A percentile compares a stretch with the other conserved stretches of the same genome.
These are phyloP conservation scores for Drepanosiphum platanoidis DNA, from an alignment of 2,888 invertebrate species.

Conservation along the genomic window DNA sequence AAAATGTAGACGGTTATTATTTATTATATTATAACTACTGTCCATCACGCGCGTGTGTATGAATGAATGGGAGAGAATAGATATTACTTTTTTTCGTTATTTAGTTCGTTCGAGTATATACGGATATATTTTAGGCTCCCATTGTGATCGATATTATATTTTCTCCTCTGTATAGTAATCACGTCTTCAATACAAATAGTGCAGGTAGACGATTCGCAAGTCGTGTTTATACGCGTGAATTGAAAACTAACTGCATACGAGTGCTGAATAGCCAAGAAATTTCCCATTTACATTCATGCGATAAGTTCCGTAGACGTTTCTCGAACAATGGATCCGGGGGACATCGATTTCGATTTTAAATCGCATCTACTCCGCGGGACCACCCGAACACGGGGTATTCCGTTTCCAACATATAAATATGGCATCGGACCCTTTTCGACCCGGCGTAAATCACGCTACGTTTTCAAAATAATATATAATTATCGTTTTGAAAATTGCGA, in stretches of 20 bases:
- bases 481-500: not conserved
- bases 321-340: not conserved
- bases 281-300: not conserved
- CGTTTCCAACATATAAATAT: not conserved
- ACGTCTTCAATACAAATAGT: not conserved
- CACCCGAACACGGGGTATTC: not conserved
- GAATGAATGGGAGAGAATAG: too few relatives aligned
- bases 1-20: too few relatives aligned
- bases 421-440: not conserved
- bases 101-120: too few relatives aligned
- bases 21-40: too few relatives aligned
- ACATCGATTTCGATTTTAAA: not conserved
- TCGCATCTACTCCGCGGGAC: too few relatives aligned
- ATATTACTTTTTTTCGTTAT: too few relatives aligned
- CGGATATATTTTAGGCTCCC: too few relatives aligned
- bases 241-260: not conserved
- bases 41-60: too few relatives aligned
- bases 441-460: not conserved
- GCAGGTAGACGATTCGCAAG: not conserved
- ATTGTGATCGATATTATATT: too few relatives aligned
- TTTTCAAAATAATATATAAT: too few relatives aligned
- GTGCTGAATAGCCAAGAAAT: not conserved
- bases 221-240: not conserved
- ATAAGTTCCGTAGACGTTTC: too few relatives aligned
- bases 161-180: not conserved